Base-by-base conservation (phyloP, 2,113 vertebrate genomes). In the Prinia subflava region DNA sequence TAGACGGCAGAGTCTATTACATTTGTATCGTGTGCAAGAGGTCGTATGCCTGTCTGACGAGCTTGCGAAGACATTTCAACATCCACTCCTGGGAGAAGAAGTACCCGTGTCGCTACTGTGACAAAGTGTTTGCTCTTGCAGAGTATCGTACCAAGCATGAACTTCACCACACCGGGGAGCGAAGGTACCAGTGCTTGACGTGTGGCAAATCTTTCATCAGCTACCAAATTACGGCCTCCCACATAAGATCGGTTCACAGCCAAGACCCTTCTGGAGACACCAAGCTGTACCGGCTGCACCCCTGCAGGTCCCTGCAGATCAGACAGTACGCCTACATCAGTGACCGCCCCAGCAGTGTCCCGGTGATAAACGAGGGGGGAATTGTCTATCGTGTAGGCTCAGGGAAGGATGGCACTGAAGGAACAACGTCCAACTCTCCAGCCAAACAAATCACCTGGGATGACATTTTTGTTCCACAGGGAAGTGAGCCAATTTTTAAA, bases 131-230 rank as follows among this genome's bases (percentile, higher is more conserved):
- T 81, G 98, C 99, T 49, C 98, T 99, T n/a, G 99, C 99, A 4
- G 99, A 99, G 41, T 99, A 99, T 96, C 98, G 99, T 83, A 99
- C 99, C 47, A 99, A 99, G 97, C 99, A 99, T 2, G 99, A 99
- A 94, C 99, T 99, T 57, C 98, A 98, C 89, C 99, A 99, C 98
- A 99, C 99, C 0, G 99, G 99, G 3, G 99, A 99, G 95, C 96
- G 99, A 65, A 90, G 99, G 88, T 99, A 99, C 96, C 99, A 99
- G 96, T 99, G 99, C 97, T 97, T 99, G 98, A 92, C 99, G 7
- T 99, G 99, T 93, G 98, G 98, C 50, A 98, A 99, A 73, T 99
- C 97, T 73, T 99, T 99, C 96, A 98, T 99, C 79, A 99, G 98
- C 96, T 99, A 99, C 98, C 99, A 99, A 93, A 95, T 99, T 35